Conservation (phyloP, 37 sponge, comb jelly and placozoan genomes). For the Ianthella basta region DNA sequence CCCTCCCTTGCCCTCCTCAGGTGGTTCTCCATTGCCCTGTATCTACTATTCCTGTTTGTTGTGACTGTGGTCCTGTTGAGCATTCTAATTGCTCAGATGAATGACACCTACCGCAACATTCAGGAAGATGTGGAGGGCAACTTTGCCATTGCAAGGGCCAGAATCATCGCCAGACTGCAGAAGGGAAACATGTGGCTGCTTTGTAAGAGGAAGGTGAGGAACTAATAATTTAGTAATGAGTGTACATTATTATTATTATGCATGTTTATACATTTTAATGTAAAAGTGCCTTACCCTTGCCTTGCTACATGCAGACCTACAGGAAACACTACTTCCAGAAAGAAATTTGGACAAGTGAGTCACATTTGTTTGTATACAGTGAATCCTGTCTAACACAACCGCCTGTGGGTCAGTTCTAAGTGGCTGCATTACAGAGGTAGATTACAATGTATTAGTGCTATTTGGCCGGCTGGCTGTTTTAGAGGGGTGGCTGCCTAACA, state of each 20-base stretch:
- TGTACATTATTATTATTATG: no score
- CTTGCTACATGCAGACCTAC: background rate
- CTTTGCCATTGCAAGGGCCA: constrained; percentile 37
- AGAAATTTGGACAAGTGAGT: constrained; percentile 7
- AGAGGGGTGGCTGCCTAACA: no score
- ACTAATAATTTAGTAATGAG: background rate
- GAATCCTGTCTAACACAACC: no score
- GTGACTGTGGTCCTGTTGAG: constrained; percentile 42
- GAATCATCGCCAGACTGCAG: constrained; percentile 32
- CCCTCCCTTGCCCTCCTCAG: constrained; percentile 1
- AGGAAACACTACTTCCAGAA: constrained; percentile 2
- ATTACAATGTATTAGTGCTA: no score
- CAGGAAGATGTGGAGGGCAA: constrained; percentile 41
- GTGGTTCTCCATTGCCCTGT: constrained; percentile 31
- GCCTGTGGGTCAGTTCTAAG: no score
- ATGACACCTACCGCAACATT: constrained; percentile 44
- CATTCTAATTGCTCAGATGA: constrained; percentile 49
- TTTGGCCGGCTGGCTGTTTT: no score
- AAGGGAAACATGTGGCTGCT: background rate
- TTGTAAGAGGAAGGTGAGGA: no score
- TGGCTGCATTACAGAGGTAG: no score
- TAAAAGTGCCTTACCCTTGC: background rate
- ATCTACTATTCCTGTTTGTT: constrained; percentile 31
- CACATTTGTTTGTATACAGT: background rate
- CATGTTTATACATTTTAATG: no score